A percentile compares a stretch with the other conserved stretches of the same genome.
Evolutionary conservation across 2,113 vertebrate species (phyloP).

Genomic region (Forbesichthys papilliferus): DNA sequence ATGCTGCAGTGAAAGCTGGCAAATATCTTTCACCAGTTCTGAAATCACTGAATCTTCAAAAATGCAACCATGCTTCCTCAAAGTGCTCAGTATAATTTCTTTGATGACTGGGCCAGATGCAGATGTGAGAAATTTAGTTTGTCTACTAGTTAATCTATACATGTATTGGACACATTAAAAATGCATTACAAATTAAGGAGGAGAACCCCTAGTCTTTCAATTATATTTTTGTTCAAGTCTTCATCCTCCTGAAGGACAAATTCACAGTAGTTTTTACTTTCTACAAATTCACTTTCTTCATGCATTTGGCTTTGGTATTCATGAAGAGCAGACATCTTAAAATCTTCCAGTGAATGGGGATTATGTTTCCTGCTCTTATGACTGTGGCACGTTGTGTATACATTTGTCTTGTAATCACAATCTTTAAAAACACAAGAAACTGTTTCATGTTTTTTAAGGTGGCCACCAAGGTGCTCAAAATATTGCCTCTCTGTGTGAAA

Average conservation of each 20-base stretch:
- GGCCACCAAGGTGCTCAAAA: conserved; percentile 30
- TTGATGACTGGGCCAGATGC: not conserved
- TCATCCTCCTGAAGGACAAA: conserved; percentile 33
- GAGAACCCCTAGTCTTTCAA: conserved; percentile 29
- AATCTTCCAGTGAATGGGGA: conserved; percentile 45
- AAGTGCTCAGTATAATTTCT: not conserved
- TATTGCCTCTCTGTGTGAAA: conserved; percentile 22
- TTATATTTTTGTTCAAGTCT: conserved; percentile 26
- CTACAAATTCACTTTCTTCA: conserved; percentile 22
- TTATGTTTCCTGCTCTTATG: conserved; percentile 50
- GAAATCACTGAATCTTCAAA: no score
- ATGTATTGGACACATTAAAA: conserved; percentile 46
- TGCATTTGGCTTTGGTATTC: conserved; percentile 5
- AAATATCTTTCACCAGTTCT: no score
- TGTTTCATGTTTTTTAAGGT: conserved; percentile 30
- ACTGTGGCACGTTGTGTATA: conserved; percentile 21
- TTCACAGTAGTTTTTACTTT: conserved; percentile 16
- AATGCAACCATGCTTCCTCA: no score
- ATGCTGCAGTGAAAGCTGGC: no score
- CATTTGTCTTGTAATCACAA: conserved; percentile 30
- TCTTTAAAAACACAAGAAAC: conserved; percentile 29
- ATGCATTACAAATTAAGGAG: conserved; percentile 51
- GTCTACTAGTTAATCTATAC: conserved; percentile 38
- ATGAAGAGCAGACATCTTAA: conserved; percentile 33
- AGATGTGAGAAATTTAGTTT: conserved; percentile 22